phyloP scores from a whole-genome alignment of 2,113 vertebrate genomes.

The Scortum barcoo region DNA sequence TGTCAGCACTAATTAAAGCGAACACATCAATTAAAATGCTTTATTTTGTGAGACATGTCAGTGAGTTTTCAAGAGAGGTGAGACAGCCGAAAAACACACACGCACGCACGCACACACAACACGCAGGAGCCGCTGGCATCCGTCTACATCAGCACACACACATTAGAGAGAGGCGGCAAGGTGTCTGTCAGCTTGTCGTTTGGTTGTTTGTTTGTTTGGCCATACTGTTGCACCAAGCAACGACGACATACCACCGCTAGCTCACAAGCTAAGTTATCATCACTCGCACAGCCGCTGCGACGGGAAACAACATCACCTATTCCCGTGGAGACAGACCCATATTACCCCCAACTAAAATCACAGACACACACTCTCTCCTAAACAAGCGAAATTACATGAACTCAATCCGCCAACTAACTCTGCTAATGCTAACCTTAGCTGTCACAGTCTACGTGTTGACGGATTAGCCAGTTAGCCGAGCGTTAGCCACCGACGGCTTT shows the following conservation, averaged over 20 bases:
- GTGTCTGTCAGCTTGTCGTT: constrained; percentile 51
- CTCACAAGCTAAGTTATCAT: constrained; percentile 62
- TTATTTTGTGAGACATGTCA: constrained; percentile 4
- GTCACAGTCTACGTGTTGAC: constrained; percentile 76
- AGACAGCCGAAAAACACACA: background rate
- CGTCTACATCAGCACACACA: constrained; percentile 20
- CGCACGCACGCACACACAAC: background rate
- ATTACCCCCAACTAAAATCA: background rate
- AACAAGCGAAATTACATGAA: constrained; percentile 42
- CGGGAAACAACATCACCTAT: background rate
- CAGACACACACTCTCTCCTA: background rate
- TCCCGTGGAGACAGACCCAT: background rate
- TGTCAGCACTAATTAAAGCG: constrained; percentile 56
- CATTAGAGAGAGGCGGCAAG: background rate
- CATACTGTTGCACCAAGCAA: constrained; percentile 68
- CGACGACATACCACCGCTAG: constrained; percentile 75
- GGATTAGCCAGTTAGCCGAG: constrained; percentile 69
- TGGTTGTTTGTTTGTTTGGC: constrained; percentile 79
- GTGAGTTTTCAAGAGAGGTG: background rate
- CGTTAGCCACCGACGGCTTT: constrained; percentile 23
- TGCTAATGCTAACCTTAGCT: constrained; percentile 69
- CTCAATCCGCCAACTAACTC: constrained; percentile 47
- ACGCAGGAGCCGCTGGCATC: background rate
- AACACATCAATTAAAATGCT: background rate
- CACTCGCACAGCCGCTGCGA: constrained; percentile 27